Evolutionary conservation across 2,113 vertebrate genomes (phyloP).

Genomic region (Reinhardtius hippoglossoides): DNA sequence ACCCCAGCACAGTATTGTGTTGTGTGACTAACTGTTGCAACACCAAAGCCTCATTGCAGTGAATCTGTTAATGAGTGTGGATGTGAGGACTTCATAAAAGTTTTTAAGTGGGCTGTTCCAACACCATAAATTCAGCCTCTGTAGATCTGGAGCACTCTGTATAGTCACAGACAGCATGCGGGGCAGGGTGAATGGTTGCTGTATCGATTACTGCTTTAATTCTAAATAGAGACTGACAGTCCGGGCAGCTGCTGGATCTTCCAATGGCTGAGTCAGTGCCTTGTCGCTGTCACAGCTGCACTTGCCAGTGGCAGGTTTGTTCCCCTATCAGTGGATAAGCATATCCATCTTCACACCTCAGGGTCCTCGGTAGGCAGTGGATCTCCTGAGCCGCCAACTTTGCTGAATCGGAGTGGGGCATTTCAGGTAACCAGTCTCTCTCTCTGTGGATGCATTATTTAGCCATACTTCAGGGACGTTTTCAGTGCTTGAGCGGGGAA

Average conservation of each 20-base stretch:
- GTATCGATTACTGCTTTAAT: constrained; percentile 72
- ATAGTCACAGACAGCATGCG: constrained; percentile 12
- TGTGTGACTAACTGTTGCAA: constrained; percentile 36
- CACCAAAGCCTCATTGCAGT: constrained; percentile 12
- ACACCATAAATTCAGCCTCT: background rate
- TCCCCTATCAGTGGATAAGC: constrained; percentile 66
- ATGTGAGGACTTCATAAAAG: background rate
- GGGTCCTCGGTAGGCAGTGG: constrained; percentile 56
- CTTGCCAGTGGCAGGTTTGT: constrained; percentile 71
- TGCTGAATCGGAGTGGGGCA: constrained; percentile 54
- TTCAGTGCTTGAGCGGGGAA: constrained; percentile 28
- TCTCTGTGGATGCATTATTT: constrained; percentile 53
- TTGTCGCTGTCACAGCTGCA: constrained; percentile 67
- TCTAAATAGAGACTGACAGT: constrained; percentile 70
- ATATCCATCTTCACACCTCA: constrained; percentile 77
- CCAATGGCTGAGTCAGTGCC: constrained; percentile 71
- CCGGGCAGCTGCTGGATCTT: constrained; percentile 56
- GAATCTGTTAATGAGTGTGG: constrained; percentile 14
- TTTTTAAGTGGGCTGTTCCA: constrained; percentile 6
- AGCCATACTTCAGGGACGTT: constrained; percentile 33
- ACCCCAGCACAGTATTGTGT: constrained; percentile 2
- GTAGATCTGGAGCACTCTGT: constrained; percentile 1
- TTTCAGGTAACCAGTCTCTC: constrained; percentile 52
- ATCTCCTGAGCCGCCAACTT: constrained; percentile 45
- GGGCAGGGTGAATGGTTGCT: constrained; percentile 33